phyloP scores from a whole-genome alignment of 2,113 vertebrate species.

The Coturnix japonica region DNA sequence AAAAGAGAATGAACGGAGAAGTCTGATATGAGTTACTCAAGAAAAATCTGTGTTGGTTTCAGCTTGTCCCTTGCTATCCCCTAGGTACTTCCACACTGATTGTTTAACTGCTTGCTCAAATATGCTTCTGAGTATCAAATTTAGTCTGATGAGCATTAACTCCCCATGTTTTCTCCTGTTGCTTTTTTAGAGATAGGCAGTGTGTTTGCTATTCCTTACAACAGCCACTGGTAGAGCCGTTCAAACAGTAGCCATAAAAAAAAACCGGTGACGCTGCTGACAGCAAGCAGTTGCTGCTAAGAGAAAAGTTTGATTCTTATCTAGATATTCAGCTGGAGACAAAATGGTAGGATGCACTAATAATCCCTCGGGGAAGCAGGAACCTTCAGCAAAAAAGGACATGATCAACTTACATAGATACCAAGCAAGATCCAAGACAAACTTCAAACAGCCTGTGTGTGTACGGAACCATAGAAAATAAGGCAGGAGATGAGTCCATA shows the following conservation, averaged over 20 bases:
- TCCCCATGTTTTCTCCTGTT: conserved; percentile 37
- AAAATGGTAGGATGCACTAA: neutral
- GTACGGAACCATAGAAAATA: conserved; percentile 18
- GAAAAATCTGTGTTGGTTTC: neutral
- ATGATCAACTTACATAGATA: conserved; percentile 34
- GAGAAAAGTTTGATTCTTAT: conserved; percentile 55
- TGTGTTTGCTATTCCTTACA: conserved; percentile 68
- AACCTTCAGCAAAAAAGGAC: conserved; percentile 11
- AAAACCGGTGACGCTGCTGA: conserved; percentile 40
- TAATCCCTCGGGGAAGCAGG: conserved; percentile 10
- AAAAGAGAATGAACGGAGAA: neutral
- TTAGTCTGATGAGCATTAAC: conserved; percentile 65
- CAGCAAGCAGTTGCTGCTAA: conserved; percentile 13
- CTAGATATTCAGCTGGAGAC: conserved; percentile 36
- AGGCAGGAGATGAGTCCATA: neutral
- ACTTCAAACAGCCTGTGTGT: conserved; percentile 45
- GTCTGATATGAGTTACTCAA: neutral
- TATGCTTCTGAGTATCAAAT: conserved; percentile 64
- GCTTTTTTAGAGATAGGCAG: conserved; percentile 55
- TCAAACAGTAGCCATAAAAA: conserved; percentile 67
- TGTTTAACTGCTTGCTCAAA: conserved; percentile 48
- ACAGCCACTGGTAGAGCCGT: conserved; percentile 52
- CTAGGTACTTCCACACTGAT: neutral
- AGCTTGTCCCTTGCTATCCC: conserved; percentile 4
- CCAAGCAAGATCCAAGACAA: conserved; percentile 49